Evolutionary conservation across 2,797 vertebrate species (phyloP).

Genomic region (Parauchenoglanis ngamensis): DNA sequence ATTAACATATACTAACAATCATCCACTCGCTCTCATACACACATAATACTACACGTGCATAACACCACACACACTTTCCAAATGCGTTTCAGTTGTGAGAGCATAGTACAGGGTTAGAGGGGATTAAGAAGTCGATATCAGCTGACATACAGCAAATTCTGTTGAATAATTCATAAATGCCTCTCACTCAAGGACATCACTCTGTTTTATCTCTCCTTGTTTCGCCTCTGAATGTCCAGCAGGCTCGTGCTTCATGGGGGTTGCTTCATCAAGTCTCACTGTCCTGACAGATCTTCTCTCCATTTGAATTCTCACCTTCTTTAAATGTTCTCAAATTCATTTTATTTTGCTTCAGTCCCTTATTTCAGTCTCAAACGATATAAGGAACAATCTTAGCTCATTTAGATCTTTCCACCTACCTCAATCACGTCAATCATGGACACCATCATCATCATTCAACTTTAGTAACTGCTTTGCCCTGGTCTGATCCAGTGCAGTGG

Average conservation of each 20-base stretch:
- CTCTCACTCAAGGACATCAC: slow-evolving; percentile 50
- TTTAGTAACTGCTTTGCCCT: not conserved
- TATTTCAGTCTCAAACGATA: not conserved
- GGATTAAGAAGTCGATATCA: slow-evolving; percentile 56
- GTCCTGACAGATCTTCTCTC: slow-evolving; percentile 6
- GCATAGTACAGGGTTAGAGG: slow-evolving; percentile 40
- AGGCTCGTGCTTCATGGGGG: slow-evolving; percentile 2
- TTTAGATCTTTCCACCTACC: not conserved
- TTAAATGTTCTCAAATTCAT: not conserved
- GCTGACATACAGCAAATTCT: slow-evolving; percentile 58
- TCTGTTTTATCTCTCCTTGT: slow-evolving; percentile 54
- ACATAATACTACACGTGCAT: slow-evolving; percentile 7
- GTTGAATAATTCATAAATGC: slow-evolving; percentile 63
- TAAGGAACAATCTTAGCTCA: not conserved
- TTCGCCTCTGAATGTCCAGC: slow-evolving; percentile 26
- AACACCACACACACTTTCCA: slow-evolving; percentile 35
- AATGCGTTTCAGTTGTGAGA: slow-evolving; percentile 41
- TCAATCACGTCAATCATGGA: not conserved
- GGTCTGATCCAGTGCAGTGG: not conserved
- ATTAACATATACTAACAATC: slow-evolving; percentile 11
- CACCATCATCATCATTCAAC: not conserved
- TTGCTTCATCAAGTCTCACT: slow-evolving; percentile 21
- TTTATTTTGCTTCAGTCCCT: slow-evolving; percentile 20
- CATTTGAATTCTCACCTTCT: slow-evolving; percentile 5
- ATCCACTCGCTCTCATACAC: not conserved